Base-by-base conservation (phyloP, 2,113 vertebrate species). In the Melanerpes aurifrons region DNA sequence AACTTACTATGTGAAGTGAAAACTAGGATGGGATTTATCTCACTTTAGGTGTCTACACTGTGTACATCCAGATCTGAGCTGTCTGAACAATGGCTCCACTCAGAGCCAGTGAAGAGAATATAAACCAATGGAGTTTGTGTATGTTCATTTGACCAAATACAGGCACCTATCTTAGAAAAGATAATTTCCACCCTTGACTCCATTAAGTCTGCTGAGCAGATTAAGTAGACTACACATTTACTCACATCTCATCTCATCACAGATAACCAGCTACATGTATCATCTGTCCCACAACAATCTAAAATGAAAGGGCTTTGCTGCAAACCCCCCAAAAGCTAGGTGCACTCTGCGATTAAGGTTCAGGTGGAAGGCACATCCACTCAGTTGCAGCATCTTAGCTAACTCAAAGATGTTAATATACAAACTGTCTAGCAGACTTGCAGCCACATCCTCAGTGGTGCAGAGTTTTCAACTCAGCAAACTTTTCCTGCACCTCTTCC, bases 281-380 rank as follows among this genome's bases (percentile, higher is more conserved):
- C 19, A 12, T 5, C 40, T 43, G 2, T 32, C 66, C 54, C 58
- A 57, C 0, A 2, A 21, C 58, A 75, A 17, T 26, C 16, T 7
- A 78, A 79, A 82, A 82, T 19, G 10, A 53, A 67, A 54, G 14
- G 31, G 12, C 7, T 54, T 61, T 92, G 12, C 35, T 68, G 73
- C 35, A 77, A 3, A 12, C 1, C 4, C 21, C 28, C 3, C 3
- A 21, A 69, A 63, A 74, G 0, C 6, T 40, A 50, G 13, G 17
- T 62, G 31, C 8, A 16, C 26, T 86, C 66, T 45, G 45, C 16
- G 18, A n/a, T 22, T 59, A 22, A 64, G 24, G 26, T 40, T 62
- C 37, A 57, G 45, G 32, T 47, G 66, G 5, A 57, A 21, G 3
- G 1, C 50, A 19, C 7, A 4, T 10, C 26, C 50, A 56, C 40